Percentiles rank a stretch among this genome's conserved stretches.
phyloP scores from a whole-genome alignment of 2,113 vertebrate species.

The Poeciliopsis turrubarensis region DNA sequence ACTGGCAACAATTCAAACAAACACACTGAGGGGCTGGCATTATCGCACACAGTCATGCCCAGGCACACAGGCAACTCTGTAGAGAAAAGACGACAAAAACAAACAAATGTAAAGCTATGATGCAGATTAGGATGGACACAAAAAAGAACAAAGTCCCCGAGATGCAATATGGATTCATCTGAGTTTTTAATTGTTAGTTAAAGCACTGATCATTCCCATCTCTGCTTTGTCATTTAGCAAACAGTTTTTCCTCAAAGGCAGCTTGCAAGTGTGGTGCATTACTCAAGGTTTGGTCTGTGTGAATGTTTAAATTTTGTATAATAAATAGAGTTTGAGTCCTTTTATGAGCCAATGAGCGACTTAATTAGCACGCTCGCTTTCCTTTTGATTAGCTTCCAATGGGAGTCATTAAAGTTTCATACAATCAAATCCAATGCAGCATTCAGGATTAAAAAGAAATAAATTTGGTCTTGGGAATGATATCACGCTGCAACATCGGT shows the following conservation, averaged over 20 bases:
- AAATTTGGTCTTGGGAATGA: neutral
- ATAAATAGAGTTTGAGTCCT: conserved; percentile 23
- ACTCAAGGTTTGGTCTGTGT: neutral
- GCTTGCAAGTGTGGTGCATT: neutral
- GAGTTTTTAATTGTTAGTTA: neutral
- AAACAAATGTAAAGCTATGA: conserved; percentile 3
- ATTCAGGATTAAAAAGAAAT: conserved; percentile 21
- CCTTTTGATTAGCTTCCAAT: conserved; percentile 2
- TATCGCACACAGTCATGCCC: conserved; percentile 22
- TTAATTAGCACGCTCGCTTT: conserved; percentile 4
- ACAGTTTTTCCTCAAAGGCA: neutral
- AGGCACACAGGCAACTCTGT: neutral
- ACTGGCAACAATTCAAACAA: conserved; percentile 59
- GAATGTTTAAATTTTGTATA: neutral
- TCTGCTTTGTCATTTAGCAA: neutral
- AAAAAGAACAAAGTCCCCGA: neutral
- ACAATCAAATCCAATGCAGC: conserved; percentile 3
- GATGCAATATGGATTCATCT: neutral
- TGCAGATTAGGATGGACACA: neutral
- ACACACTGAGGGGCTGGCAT: conserved; percentile 15
- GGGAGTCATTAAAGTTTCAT: conserved; percentile 29
- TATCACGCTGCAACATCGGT: neutral
- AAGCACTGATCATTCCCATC: neutral
- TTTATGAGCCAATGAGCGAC: conserved; percentile 18
- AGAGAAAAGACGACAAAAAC: neutral